phyloP scores from a whole-genome alignment of 2,888 invertebrate species.

The Chalcosyrphus nemorum region DNA sequence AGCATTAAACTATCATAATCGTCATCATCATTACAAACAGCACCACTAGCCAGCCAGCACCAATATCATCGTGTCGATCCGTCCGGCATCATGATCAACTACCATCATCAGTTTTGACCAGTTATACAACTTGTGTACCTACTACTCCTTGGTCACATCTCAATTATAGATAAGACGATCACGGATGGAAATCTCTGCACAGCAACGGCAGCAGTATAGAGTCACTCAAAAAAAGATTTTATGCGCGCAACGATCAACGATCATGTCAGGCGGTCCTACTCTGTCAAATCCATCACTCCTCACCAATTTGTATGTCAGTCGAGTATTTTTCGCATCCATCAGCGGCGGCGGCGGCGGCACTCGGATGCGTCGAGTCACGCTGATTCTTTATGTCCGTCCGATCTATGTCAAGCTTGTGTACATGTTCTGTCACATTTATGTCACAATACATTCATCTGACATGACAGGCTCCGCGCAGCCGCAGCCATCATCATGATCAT shows the following conservation, averaged over 20 bases:
- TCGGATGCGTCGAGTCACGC: conserved; percentile 30
- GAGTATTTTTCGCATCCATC: conserved; percentile 37
- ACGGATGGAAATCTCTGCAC: conserved; percentile 26
- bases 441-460: conserved; percentile 61
- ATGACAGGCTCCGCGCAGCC: conserved; percentile 33
- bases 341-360: conserved; percentile 1
- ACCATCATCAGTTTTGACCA: conserved; percentile 39
- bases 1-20: conserved; percentile 51
- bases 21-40: conserved; percentile 22
- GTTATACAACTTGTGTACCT: conserved; percentile 47
- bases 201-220: not conserved
- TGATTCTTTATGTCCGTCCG: conserved; percentile 59
- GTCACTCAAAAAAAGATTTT: conserved; percentile 31
- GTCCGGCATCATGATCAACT: conserved; percentile 16
- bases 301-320: conserved; percentile 63
- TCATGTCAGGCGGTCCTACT: conserved; percentile 64
- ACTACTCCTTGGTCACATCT: conserved; percentile 47
- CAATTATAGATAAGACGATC: conserved; percentile 57
- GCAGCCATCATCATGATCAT: not conserved
- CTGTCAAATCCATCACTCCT: conserved; percentile 69
- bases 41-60: not conserved
- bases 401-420: conserved; percentile 60
- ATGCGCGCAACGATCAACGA: conserved; percentile 47
- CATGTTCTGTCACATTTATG: conserved; percentile 69
- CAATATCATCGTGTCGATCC: not conserved